Conservation (phyloP, 2,113 vertebrate species). For the Laterallus jamaicensis region DNA sequence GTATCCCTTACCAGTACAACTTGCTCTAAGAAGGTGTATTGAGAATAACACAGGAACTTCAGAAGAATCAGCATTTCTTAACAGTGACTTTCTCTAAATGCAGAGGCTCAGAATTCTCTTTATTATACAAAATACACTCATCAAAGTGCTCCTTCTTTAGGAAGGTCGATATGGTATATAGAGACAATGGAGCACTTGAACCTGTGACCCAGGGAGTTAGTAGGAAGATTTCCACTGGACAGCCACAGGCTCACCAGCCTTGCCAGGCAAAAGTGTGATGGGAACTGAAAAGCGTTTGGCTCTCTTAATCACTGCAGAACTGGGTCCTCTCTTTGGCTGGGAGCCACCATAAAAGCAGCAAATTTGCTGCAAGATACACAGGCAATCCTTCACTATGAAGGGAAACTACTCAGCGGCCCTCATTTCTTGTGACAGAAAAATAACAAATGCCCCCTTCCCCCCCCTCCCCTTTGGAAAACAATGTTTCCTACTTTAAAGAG, state of each 20-base stretch:
- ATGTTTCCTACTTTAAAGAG: conserved; percentile 66
- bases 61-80: background rate
- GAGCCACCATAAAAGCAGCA: conserved; percentile 38
- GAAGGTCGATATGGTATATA: background rate
- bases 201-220: conserved; percentile 20
- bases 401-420: conserved; percentile 23
- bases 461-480: conserved; percentile 50
- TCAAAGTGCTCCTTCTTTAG: conserved; percentile 16
- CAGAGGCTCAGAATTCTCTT: conserved; percentile 2
- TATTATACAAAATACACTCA: conserved; percentile 45
- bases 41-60: background rate
- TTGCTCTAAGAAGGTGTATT: background rate
- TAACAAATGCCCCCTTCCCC: background rate
- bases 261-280: background rate
- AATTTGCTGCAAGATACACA: conserved; percentile 34
- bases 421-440: conserved; percentile 57
- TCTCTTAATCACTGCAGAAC: background rate
- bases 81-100: conserved; percentile 3
- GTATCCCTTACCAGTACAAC: background rate
- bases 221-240: background rate
- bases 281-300: background rate
- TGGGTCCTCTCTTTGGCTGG: conserved; percentile 3
- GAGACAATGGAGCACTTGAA: conserved; percentile 40
- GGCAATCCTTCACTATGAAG: conserved; percentile 66
- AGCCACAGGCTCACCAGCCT: background rate